Percentiles rank a stretch among this genome's conserved stretches.
These are phyloP conservation scores for Galaxea fascicularis DNA, from an alignment of 92 coral and sea anemone genomes.

Conservation along the genomic window DNA sequence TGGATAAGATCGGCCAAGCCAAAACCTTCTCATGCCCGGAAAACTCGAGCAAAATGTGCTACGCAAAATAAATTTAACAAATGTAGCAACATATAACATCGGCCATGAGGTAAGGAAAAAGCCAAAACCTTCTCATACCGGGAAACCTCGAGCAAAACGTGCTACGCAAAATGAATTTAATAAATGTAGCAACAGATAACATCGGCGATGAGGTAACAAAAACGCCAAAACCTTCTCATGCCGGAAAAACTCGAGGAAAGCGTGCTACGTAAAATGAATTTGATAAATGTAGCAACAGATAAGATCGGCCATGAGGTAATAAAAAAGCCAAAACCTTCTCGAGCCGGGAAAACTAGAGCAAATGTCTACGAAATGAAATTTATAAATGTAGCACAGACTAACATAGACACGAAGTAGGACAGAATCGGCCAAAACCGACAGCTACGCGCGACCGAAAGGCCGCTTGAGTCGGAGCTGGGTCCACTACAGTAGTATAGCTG, in stretches of 20 bases:
- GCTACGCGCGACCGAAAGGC: constrained; percentile 12
- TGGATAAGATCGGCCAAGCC: not conserved
- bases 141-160: not conserved
- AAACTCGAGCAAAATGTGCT: not conserved
- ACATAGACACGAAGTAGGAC: constrained; percentile 15
- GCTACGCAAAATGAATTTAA: constrained; percentile 6
- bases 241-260: not conserved
- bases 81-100: not conserved
- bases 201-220: constrained; percentile 26
- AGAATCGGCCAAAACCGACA: constrained; percentile 19
- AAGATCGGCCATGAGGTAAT: constrained; percentile 21
- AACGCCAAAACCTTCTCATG: not conserved
- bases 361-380: not conserved
- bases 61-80: not conserved
- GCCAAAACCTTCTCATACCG: constrained; percentile 21
- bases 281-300: not conserved
- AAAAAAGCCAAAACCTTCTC: constrained; percentile 15
- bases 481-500: no score
- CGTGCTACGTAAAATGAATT: not conserved
- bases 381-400: constrained; percentile 5
- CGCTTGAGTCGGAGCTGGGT: constrained; percentile 12
- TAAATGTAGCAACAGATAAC: constrained; percentile 7
- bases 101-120: constrained; percentile 21
- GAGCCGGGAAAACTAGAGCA: not conserved
- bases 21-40: not conserved